Conservation (phyloP, 2,888 invertebrate species). For the Cecidostiba fungosa region DNA sequence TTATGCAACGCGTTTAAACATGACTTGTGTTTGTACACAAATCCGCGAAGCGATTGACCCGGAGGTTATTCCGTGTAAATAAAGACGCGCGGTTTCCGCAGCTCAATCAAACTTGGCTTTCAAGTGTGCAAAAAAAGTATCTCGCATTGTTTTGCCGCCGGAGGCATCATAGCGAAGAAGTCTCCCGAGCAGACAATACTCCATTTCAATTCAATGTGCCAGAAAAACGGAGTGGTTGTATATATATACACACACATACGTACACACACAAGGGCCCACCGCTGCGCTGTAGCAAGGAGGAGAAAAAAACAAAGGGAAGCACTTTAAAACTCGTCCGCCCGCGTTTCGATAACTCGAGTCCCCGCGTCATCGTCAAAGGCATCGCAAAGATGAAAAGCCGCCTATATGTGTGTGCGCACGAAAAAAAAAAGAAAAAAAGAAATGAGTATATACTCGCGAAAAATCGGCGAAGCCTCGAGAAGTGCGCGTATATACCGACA, state of each 20-base stretch:
- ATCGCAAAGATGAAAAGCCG: constrained; percentile 13
- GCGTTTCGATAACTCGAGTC: constrained; percentile 44
- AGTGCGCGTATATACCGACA: not conserved
- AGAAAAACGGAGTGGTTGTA: not conserved
- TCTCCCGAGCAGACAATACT: not conserved
- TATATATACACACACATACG: not conserved
- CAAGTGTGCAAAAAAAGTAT: not conserved
- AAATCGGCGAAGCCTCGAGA: constrained; percentile 47
- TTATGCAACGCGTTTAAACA: too few relatives aligned
- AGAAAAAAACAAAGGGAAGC: constrained; percentile 23
- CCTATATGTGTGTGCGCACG: not conserved
- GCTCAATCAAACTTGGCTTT: not conserved
- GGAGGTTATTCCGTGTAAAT: not conserved
- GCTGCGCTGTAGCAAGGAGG: not conserved
- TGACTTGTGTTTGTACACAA: too few relatives aligned
- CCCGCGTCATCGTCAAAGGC: constrained; percentile 36
- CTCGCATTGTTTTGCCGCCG: not conserved
- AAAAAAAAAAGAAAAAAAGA: not conserved
- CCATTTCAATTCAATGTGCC: constrained; percentile 8
- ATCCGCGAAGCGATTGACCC: not conserved
- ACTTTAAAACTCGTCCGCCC: not conserved
- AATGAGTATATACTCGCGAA: constrained; percentile 26
- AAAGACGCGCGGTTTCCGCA: not conserved
- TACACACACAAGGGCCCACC: not conserved
- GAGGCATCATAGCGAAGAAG: not conserved